Evolutionary conservation across 2,113 vertebrate species (phyloP), one percentile per base, ranked within the genome.

Genomic region (Gymnogyps californianus): DNA sequence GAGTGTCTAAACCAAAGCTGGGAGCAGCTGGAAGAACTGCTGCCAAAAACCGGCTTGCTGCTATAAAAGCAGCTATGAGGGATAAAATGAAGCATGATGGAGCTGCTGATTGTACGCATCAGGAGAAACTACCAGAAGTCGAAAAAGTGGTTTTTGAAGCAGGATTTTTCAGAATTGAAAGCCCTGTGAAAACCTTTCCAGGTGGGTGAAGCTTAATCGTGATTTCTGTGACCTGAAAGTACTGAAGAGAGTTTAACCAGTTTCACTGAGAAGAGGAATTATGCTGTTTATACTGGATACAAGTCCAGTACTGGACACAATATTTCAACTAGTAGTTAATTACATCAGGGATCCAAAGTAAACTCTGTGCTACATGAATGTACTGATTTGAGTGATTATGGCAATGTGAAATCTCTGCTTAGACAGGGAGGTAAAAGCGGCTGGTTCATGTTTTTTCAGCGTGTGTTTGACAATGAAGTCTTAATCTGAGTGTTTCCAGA

Each of bases 141-240:
- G 98, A 98, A 57, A 97, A 93, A 78, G 98, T 99, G 69, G 97
- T 99, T 54, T 99, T 99, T 70, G 98, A 99, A 40, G 99, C 98
- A 4, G 99, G 99, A 11, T 99, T 99, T 96, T 99, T 99, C 97
- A 97, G 98, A 91, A 98, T 99, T 82, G 98, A 99, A 97, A 99
- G 99, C 74, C 99, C 99, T 16, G 97, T 98, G 58, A 99, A 98
- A 90, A 91, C 92, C 11, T 98, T 98, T 40, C 28, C 98, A 95
- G 98, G 99, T 99, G 89, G 66, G 98, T 97, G 54, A 59, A 70
- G 28, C 34, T 96, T 76, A 5, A 69, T 61, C 0, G 0, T 76
- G 26, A 26, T 69, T 92, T 78, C 13, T 74, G 29, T 82, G 61
- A 69, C 13, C 25, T 65, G 62, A 29, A 75, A 79, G 25, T 14